Percentiles rank a stretch among this genome's conserved stretches.
These are phyloP conservation scores for Germaria angustata DNA, from an alignment of 2,888 invertebrate species.

Conservation along the genomic window DNA sequence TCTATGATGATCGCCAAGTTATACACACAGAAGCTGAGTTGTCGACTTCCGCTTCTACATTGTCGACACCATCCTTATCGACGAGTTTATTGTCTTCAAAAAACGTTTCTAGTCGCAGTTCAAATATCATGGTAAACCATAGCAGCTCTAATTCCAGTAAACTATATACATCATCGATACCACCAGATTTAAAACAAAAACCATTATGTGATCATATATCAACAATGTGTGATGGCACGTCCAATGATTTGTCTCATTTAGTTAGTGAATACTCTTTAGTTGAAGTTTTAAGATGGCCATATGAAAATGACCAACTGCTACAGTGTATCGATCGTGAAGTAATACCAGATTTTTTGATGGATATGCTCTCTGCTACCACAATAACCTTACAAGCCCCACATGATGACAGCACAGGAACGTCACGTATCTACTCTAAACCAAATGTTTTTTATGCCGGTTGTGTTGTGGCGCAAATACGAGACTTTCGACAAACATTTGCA, in stretches of 20 bases:
- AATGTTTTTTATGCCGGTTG: slow-evolving; percentile 95
- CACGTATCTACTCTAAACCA: slow-evolving; percentile 80
- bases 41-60: slow-evolving; percentile 28
- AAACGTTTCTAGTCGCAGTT: slow-evolving; percentile 68
- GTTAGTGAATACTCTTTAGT: slow-evolving; percentile 84
- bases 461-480: slow-evolving; percentile 93
- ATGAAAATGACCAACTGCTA: slow-evolving; percentile 93
- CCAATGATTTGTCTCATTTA: slow-evolving; percentile 20
- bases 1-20: slow-evolving; percentile 79
- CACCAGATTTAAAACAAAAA: slow-evolving; percentile 63
- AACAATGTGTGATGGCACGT: slow-evolving; percentile 27
- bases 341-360: slow-evolving; percentile 91
- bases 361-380: slow-evolving; percentile 90
- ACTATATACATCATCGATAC: slow-evolving; percentile 63
- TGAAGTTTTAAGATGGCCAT: slow-evolving; percentile 91
- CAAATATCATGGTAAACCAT: slow-evolving; percentile 46
- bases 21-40: slow-evolving; percentile 52
- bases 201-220: slow-evolving; percentile 35
- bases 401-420: slow-evolving; percentile 73
- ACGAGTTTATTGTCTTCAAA: slow-evolving; percentile 62
- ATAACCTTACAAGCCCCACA: slow-evolving; percentile 72
- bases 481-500: slow-evolving; percentile 91
- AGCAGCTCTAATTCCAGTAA: slow-evolving; percentile 68
- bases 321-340: slow-evolving; percentile 95
- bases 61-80: slow-evolving; percentile 57